Base-by-base conservation (phyloP, 1,140 invertebrate species). In the Brachionus angularis region DNA sequence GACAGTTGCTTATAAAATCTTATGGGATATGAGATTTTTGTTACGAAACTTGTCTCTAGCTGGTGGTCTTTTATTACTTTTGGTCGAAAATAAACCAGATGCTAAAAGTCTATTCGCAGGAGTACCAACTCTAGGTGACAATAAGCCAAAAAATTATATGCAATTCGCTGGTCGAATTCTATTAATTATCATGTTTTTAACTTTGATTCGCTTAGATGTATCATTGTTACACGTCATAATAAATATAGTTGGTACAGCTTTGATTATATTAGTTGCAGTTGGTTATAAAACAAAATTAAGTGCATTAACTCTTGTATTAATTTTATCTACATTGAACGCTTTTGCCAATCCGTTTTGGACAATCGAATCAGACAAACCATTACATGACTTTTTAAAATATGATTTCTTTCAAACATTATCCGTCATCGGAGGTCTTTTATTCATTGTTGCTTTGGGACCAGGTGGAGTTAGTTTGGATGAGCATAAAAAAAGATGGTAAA, bases 391-490 rank as follows among this genome's bases (percentile, higher is more conserved):
- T 84, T 87, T 99, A 47, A 98, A 98, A 86, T 99, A 99, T 79
- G 96, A 99, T 83, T 99, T 99, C 85, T 99, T 99, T 88, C 86
- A 98, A 90, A 99, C 94, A 33, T 82, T 97, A 73, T 98, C 95
- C 58, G 96, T 99, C 36, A 90, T 99, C 76, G 96, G 96, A 73
- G 96, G 96, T 72, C 86, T 99, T n/a, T 83, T 99, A 42, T 94
- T 99, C 88, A 93, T 99, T 74, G 95, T 99, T 1, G 93, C 92
- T 53, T 85, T 97, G 73, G 96, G 96, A 23, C 96, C 96, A 21
- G 96, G 96, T 72, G 93, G 93, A 62, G 93, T 97, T 3, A 52
- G 46, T 18, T 33, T 72, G 31, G 71, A 72, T 27, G 55, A 50
- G 39, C 53, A 50, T 25, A 72, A 72, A 50, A 72, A 72, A 72